Conservation (phyloP, 2,113 vertebrate genomes). For the Oostethus manadensis region DNA sequence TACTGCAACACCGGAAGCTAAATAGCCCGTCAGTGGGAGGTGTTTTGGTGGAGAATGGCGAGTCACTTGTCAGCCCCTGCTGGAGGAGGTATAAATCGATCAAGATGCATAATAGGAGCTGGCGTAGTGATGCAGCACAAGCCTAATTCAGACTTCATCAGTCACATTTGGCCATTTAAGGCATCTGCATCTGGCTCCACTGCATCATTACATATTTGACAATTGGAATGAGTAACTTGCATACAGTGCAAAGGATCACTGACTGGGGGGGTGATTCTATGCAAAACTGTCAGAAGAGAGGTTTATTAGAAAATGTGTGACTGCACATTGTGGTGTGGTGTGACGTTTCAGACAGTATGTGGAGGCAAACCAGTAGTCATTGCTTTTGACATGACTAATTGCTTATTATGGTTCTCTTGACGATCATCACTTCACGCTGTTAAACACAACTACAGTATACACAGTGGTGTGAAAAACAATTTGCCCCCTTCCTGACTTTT, state of each 20-base stretch:
- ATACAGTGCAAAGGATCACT: constrained; percentile 25
- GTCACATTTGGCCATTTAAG: constrained; percentile 6
- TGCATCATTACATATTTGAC: constrained; percentile 39
- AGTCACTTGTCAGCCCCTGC: no score
- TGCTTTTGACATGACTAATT: neutral
- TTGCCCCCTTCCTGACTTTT: no score
- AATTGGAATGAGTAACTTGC: constrained; percentile 45
- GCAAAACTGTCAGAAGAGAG: constrained; percentile 35
- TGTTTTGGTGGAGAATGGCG: no score
- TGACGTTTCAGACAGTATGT: constrained; percentile 25
- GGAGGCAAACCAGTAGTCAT: constrained; percentile 36
- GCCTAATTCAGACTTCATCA: neutral
- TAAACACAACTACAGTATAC: constrained; percentile 6
- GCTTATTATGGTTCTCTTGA: neutral
- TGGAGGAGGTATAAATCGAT: no score
- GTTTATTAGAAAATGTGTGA: constrained; percentile 31
- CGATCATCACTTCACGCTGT: constrained; percentile 12
- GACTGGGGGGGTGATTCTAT: constrained; percentile 34
- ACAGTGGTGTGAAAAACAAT: no score
- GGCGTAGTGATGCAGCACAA: no score
- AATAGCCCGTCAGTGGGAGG: no score
- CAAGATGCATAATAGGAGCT: no score
- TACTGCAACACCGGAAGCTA: no score
- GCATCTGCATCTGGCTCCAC: constrained; percentile 27
- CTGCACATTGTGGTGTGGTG: neutral